Evolutionary conservation across 2,797 vertebrate species (phyloP).

Genomic region (Malacoraja senta): DNA sequence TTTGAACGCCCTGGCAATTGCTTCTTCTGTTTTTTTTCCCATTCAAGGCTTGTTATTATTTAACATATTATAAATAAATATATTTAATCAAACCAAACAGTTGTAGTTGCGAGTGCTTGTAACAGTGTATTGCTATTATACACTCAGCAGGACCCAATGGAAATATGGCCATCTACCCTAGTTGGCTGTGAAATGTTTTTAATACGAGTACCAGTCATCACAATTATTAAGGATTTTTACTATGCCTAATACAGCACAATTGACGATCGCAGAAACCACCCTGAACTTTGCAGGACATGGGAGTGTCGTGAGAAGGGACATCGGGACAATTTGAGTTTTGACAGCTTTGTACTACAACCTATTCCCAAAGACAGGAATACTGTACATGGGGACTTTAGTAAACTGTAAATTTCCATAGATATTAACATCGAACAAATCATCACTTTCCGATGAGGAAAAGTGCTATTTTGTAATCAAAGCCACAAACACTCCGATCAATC

Average conservation of each 20-base stretch:
- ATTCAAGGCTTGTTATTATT: background rate
- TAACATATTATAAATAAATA: background rate
- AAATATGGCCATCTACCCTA: background rate
- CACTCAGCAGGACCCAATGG: background rate
- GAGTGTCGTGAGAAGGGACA: background rate
- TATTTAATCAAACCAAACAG: slow-evolving; percentile 11
- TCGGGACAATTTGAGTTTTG: background rate
- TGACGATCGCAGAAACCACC: background rate
- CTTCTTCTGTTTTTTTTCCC: background rate
- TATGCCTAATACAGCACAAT: too few relatives aligned
- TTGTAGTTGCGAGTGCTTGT: slow-evolving; percentile 21
- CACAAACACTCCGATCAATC: slow-evolving; percentile 21
- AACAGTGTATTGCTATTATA: background rate
- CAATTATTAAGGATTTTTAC: slow-evolving; percentile 12
- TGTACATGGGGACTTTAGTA: background rate
- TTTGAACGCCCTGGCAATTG: background rate
- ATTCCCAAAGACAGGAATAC: background rate
- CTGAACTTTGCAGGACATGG: background rate
- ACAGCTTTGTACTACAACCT: background rate
- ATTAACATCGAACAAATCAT: slow-evolving; percentile 20
- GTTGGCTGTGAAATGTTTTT: slow-evolving; percentile 9
- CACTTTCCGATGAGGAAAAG: slow-evolving; percentile 22
- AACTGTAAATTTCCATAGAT: slow-evolving; percentile 20
- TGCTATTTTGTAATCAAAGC: slow-evolving; percentile 25
- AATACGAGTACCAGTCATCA: background rate